Percentiles rank a stretch among this genome's conserved stretches.
Evolutionary conservation across 1,140 invertebrate genomes (phyloP).

Genomic region (Penaeus chinensis): DNA sequence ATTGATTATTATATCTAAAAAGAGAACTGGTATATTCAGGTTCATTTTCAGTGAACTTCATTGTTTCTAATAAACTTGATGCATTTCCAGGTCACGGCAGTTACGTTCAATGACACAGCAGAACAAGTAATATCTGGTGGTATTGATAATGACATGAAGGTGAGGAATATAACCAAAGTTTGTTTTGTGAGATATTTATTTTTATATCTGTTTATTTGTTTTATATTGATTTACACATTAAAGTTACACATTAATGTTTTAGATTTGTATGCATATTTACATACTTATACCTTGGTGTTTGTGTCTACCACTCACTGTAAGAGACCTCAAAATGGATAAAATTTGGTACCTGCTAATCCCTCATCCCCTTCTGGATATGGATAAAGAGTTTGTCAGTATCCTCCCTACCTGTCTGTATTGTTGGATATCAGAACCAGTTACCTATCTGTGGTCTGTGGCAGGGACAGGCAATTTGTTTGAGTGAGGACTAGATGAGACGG

Average conservation of each 20-base stretch:
- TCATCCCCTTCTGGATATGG: too few species aligned
- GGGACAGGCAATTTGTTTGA: too few species aligned
- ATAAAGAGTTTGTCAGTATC: too few species aligned
- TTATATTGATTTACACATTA: neutral
- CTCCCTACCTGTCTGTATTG: too few species aligned
- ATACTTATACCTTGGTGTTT: too few species aligned
- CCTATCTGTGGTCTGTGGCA: too few species aligned
- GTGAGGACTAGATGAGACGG: too few species aligned
- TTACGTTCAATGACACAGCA: conserved; percentile 95
- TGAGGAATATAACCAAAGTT: conserved; percentile 64
- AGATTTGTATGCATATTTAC: too few species aligned
- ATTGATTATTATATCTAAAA: neutral
- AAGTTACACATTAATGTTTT: neutral
- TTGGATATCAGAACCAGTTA: too few species aligned
- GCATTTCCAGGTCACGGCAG: conserved; percentile 77
- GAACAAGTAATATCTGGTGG: conserved; percentile 92
- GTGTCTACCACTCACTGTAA: too few species aligned
- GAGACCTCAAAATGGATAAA: too few species aligned
- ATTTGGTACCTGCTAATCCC: too few species aligned
- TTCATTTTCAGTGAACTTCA: neutral
- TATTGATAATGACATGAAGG: conserved; percentile 98
- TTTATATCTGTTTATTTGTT: neutral
- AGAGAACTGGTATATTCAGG: neutral
- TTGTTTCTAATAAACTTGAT: neutral
- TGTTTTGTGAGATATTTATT: neutral